A percentile compares a stretch with the other conserved stretches of the same genome.
These are phyloP conservation scores for Sciaenops ocellatus DNA, from an alignment of 2,797 vertebrate species.

Conservation along the genomic window DNA sequence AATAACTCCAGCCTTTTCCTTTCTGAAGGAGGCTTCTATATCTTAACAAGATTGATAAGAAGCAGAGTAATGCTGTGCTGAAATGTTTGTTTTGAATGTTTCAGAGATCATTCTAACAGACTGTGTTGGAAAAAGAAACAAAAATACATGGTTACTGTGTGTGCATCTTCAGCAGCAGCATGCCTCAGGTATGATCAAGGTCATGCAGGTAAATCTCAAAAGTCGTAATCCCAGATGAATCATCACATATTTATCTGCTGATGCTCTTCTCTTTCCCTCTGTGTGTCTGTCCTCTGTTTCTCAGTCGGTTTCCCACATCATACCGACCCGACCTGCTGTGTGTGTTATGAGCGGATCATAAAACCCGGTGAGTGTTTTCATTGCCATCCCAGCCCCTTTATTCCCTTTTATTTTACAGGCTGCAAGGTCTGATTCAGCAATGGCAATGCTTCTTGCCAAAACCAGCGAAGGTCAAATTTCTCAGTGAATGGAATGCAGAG, in stretches of 20 bases:
- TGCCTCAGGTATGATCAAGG: slow-evolving; percentile 2
- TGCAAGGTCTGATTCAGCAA: slow-evolving; percentile 50
- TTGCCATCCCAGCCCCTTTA: slow-evolving; percentile 51
- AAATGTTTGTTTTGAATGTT: not conserved
- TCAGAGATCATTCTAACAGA: not conserved
- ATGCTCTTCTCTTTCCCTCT: slow-evolving; percentile 13
- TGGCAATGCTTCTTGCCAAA: slow-evolving; percentile 53
- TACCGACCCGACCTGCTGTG: slow-evolving; percentile 15
- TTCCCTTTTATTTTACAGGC: slow-evolving; percentile 53
- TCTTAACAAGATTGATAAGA: not conserved
- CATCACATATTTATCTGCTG: slow-evolving; percentile 25
- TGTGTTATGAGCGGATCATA: slow-evolving; percentile 46
- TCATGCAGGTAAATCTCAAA: slow-evolving; percentile 22
- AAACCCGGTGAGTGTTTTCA: slow-evolving; percentile 60
- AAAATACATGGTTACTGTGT: not conserved
- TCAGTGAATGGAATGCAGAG: slow-evolving; percentile 39
- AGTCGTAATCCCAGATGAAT: slow-evolving; percentile 25
- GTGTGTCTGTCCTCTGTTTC: slow-evolving; percentile 18
- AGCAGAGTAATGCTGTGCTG: too few species aligned
- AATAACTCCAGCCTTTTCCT: too few species aligned
- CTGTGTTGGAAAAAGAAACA: not conserved
- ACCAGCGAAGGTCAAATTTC: slow-evolving; percentile 50
- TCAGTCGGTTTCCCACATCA: slow-evolving; percentile 18
- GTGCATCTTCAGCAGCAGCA: not conserved
- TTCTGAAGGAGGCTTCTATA: not conserved